These are phyloP conservation scores for Mercenaria mercenaria DNA, from an alignment of 1,140 invertebrate species.

Conservation along the genomic window DNA sequence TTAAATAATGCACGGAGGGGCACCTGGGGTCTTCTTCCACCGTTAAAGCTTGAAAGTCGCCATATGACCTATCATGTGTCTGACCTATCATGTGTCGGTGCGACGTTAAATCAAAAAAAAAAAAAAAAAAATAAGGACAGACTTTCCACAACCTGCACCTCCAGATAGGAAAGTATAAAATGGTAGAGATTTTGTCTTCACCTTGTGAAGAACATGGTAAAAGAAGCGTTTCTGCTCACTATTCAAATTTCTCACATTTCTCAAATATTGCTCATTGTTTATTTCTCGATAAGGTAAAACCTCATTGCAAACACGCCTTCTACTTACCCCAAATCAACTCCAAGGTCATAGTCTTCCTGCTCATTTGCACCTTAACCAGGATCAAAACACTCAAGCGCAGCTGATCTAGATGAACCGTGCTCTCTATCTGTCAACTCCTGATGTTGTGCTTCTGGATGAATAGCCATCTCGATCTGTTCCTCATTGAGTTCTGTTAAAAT, in stretches of 20 bases:
- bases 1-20: too few relatives aligned
- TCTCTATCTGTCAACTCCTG: slow-evolving; percentile 44
- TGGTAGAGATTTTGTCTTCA: background rate
- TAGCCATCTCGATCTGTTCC: background rate
- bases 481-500: background rate
- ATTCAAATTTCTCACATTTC: background rate
- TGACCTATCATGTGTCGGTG: too few relatives aligned
- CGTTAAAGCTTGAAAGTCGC: too few relatives aligned
- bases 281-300: background rate
- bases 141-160: slow-evolving; percentile 27
- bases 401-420: background rate
- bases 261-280: background rate
- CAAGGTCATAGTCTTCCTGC: slow-evolving; percentile 44
- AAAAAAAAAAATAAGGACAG: too few relatives aligned
- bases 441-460: slow-evolving; percentile 42
- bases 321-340: slow-evolving; percentile 47
- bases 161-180: slow-evolving; percentile 22
- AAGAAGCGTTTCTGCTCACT: slow-evolving; percentile 10
- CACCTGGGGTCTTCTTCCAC: too few relatives aligned
- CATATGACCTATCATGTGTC: too few relatives aligned
- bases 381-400: slow-evolving; percentile 58
- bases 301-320: background rate
- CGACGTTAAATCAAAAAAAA: too few relatives aligned
- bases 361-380: background rate
- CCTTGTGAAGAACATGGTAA: background rate